A percentile compares a stretch with the other conserved stretches of the same genome.
These are phyloP conservation scores for Salvator merianae DNA, from an alignment of 2,113 vertebrate genomes.

Conservation along the genomic window DNA sequence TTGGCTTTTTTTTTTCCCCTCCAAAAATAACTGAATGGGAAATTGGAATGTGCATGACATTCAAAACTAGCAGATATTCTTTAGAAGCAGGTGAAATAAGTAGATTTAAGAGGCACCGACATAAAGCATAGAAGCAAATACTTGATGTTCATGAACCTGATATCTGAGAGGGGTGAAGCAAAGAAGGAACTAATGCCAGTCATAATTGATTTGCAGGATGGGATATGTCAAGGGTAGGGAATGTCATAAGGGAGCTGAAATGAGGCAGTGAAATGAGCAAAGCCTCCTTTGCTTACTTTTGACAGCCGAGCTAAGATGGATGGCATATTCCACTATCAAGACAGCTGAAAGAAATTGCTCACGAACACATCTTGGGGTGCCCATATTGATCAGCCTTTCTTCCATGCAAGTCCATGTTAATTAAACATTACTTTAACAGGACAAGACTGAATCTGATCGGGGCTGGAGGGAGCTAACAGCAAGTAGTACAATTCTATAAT, in stretches of 20 bases:
- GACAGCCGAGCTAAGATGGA: constrained; percentile 13
- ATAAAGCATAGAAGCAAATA: background rate
- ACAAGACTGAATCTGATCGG: background rate
- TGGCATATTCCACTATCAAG: background rate
- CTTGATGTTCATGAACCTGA: accelerated
- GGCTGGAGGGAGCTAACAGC: background rate
- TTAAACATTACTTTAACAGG: background rate
- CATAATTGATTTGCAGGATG: constrained; percentile 8
- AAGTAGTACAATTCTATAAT: background rate
- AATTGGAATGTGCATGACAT: background rate
- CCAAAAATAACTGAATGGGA: background rate
- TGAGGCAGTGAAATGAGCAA: background rate
- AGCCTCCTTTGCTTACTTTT: background rate
- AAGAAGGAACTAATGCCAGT: background rate
- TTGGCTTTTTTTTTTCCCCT: too few relatives aligned
- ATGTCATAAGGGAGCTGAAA: constrained; percentile 10
- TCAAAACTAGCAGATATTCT: background rate
- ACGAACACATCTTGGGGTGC: background rate
- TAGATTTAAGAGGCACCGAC: background rate
- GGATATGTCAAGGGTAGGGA: constrained; percentile 28
- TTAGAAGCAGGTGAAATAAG: background rate
- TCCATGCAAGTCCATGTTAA: background rate
- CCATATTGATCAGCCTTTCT: background rate
- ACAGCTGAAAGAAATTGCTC: background rate
- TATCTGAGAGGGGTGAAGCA: background rate